Conservation (phyloP, 2,888 invertebrate species). For the Cosmorhoe ocellata region DNA sequence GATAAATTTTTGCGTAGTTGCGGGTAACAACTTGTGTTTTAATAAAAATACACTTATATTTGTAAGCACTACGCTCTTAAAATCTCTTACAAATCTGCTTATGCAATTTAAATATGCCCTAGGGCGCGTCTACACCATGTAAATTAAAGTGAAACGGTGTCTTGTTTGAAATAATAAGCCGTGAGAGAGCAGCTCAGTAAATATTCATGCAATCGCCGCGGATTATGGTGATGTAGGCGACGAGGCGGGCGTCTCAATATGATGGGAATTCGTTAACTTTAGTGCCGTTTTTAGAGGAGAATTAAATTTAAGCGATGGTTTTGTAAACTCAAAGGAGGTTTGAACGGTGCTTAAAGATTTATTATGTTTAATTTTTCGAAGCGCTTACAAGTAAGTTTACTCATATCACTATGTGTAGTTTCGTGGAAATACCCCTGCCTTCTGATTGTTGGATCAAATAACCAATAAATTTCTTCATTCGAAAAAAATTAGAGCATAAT, state of each 20-base stretch:
- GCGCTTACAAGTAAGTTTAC: too few relatives aligned
- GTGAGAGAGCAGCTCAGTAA: constrained; percentile 31
- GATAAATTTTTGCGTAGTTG: too few relatives aligned
- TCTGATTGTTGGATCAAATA: too few relatives aligned
- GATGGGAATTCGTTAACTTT: constrained; percentile 17
- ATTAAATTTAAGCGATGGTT: neutral
- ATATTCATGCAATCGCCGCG: constrained; percentile 30
- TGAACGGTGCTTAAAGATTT: too few relatives aligned
- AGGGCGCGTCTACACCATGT: constrained; percentile 32
- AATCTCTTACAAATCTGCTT: neutral
- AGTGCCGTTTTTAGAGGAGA: neutral
- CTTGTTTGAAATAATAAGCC: constrained; percentile 37
- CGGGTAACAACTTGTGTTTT: too few relatives aligned
- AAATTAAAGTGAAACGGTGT: constrained; percentile 29
- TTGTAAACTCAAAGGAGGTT: too few relatives aligned
- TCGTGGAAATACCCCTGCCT: too few relatives aligned
- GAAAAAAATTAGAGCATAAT: too few relatives aligned
- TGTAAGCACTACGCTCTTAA: neutral
- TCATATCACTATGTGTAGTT: too few relatives aligned
- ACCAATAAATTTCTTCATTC: too few relatives aligned
- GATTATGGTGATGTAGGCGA: constrained; percentile 11
- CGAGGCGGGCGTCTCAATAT: constrained; percentile 10
- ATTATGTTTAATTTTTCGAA: too few relatives aligned
- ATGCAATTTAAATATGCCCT: constrained; percentile 19
- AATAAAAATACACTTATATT: too few relatives aligned